Evolutionary conservation across 53 echinoderm and acorn worm species (phyloP).

Genomic region (Luidia sarsii): DNA sequence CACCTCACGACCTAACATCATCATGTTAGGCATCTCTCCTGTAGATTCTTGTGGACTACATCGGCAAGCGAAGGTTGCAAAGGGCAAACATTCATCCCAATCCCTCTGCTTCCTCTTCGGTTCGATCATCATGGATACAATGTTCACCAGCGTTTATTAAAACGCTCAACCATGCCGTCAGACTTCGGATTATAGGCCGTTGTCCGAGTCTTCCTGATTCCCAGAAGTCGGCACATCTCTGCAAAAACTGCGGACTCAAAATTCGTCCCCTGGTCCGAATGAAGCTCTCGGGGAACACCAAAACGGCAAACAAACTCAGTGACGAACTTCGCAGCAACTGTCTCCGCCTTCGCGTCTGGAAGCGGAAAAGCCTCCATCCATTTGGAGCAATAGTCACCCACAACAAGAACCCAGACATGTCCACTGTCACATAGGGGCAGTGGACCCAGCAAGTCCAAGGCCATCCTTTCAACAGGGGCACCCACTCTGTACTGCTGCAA

Average conservation of each 20-base stretch:
- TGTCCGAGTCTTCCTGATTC: conserved; percentile 10
- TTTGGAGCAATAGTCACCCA: conserved; percentile 18
- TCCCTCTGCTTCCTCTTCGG: not conserved
- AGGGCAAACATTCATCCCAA: not conserved
- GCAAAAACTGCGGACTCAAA: conserved; percentile 11
- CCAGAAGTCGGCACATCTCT: conserved; percentile 21
- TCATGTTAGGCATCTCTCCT: conserved; percentile 3
- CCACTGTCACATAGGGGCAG: not conserved
- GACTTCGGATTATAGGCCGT: conserved; percentile 30
- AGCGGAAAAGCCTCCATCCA: conserved; percentile 39
- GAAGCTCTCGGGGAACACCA: conserved; percentile 25
- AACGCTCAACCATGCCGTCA: conserved; percentile 32
- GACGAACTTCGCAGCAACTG: conserved; percentile 34
- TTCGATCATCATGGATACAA: not conserved
- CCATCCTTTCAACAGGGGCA: conserved; percentile 23
- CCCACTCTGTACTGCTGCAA: conserved; percentile 26
- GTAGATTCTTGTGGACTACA: conserved; percentile 2
- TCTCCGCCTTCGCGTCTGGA: conserved; percentile 16
- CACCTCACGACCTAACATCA: conserved; percentile 9
- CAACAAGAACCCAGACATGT: conserved; percentile 8
- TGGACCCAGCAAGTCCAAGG: conserved; percentile 8
- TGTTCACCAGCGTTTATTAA: conserved; percentile 15
- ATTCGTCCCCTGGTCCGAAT: conserved; percentile 34
- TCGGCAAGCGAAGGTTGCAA: not conserved
- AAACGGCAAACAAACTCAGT: conserved; percentile 21